Evolutionary conservation across 2,113 vertebrate genomes (phyloP).

Genomic region (Reinhardtius hippoglossoides): DNA sequence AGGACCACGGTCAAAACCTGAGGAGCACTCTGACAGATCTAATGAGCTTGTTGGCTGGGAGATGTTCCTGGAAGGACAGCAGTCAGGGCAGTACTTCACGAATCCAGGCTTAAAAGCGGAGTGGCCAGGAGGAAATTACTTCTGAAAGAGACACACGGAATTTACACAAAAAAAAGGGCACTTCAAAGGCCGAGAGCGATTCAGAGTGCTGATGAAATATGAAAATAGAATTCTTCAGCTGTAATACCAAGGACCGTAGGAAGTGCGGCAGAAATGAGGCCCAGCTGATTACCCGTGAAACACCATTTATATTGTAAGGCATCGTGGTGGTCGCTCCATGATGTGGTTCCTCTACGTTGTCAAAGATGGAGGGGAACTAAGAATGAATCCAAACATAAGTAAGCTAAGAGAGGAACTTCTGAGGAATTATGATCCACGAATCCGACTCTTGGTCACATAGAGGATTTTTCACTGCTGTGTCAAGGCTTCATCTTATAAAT

Average conservation of each 20-base stretch:
- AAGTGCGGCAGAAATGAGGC: conserved; percentile 7
- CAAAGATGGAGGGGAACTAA: neutral
- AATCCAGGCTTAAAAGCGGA: conserved; percentile 45
- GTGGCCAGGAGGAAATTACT: conserved; percentile 21
- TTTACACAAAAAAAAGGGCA: no score
- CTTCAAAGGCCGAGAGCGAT: neutral
- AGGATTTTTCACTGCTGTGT: neutral
- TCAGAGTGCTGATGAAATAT: conserved; percentile 30
- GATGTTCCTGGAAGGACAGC: conserved; percentile 1
- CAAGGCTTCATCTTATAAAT: neutral
- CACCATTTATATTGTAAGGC: neutral
- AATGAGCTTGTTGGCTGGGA: conserved; percentile 30
- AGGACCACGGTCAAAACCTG: conserved; percentile 37
- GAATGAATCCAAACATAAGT: no score
- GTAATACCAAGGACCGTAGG: conserved; percentile 36
- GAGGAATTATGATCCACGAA: neutral
- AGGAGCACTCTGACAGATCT: conserved; percentile 48
- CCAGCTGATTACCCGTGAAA: conserved; percentile 14
- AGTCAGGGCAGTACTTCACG: conserved; percentile 45
- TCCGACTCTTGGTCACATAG: neutral
- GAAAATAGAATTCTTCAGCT: conserved; percentile 34
- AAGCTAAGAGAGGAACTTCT: no score
- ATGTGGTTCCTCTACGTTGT: neutral
- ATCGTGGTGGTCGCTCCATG: neutral
- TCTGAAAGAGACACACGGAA: conserved; percentile 13